These are phyloP conservation scores for Lepisosteus osseus DNA, from an alignment of 2,113 vertebrate species.

Conservation along the genomic window DNA sequence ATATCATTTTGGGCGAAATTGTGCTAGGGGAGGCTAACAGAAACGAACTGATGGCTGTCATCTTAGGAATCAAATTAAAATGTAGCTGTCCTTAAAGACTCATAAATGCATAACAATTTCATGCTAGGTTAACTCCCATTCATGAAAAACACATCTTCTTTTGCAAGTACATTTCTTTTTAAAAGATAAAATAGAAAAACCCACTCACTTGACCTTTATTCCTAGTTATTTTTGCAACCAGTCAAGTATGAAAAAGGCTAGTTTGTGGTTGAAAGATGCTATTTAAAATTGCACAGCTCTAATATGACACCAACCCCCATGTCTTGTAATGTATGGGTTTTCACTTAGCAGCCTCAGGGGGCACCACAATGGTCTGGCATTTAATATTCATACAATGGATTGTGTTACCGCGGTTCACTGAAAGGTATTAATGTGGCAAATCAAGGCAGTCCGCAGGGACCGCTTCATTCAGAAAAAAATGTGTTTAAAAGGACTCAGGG, in stretches of 20 bases:
- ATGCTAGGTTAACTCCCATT: conserved; percentile 28
- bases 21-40: not conserved
- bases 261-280: conserved; percentile 16
- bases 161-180: conserved; percentile 18
- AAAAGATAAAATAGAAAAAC: conserved; percentile 26
- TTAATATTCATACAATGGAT: conserved; percentile 41
- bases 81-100: conserved; percentile 24
- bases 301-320: conserved; percentile 25
- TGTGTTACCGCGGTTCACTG: conserved; percentile 38
- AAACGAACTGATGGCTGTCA: not conserved
- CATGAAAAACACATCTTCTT: conserved; percentile 1
- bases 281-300: conserved; percentile 24
- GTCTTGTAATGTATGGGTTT: conserved; percentile 23
- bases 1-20: conserved; percentile 3
- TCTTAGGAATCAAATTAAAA: conserved; percentile 7
- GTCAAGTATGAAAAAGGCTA: conserved; percentile 24
- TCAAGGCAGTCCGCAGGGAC: conserved; percentile 15
- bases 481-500: conserved; percentile 38
- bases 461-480: conserved; percentile 17
- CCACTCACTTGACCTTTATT: conserved; percentile 46
- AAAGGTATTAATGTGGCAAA: conserved; percentile 51
- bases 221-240: conserved; percentile 30
- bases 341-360: conserved; percentile 22
- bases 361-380: conserved; percentile 29
- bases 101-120: conserved; percentile 41